Evolutionary conservation across 2,888 invertebrate genomes (phyloP), one percentile per base, ranked within the genome.

Genomic region (Blastobasis lacticolella): DNA sequence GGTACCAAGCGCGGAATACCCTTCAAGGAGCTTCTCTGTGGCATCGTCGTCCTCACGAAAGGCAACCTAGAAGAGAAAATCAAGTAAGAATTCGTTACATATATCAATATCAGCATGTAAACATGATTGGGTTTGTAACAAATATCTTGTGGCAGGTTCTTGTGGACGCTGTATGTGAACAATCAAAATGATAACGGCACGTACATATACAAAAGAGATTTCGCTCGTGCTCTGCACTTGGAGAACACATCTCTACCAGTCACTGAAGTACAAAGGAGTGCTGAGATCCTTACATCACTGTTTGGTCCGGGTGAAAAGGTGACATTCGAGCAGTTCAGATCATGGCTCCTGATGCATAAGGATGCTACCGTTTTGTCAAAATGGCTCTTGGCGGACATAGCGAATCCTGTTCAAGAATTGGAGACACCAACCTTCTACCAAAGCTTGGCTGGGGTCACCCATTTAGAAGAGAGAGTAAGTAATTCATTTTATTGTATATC

Each of bases 401-500:
- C 94, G 45, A 92, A 92, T 49, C 87, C 95, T 5, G 93, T 93
- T 46, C 94, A 94, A 56, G 95, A 96, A 69, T 82, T 94, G 69
- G 96, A 96, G 75, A 95, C 95, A 1, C 94, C 94, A 0, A 97
- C 97, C 0, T 97, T 97, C 73, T 97, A 97, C 78, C 97, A 97
- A 75, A 97, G 97, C 50, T 87, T 97, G 55, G 96, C 97, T 44
- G 97, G 97, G 40, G 97, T 97, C 40, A 97, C 97, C 36, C 97
- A 97, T 85, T 89, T 93, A 51, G 93, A 93, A 62, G 93, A 93
- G 63, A 90, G 92, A 76, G 94, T 94, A 75, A 89, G 90, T 73
- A 23, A 23, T 23, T 23, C 3, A 23, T 23, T 23, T 23, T 23
- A 23, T 23, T 23, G 23, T 3, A 23, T 23, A 23, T 23, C 23